Evolutionary conservation across 2,888 invertebrate genomes (phyloP).

Genomic region (Ctenicera cuprea): DNA sequence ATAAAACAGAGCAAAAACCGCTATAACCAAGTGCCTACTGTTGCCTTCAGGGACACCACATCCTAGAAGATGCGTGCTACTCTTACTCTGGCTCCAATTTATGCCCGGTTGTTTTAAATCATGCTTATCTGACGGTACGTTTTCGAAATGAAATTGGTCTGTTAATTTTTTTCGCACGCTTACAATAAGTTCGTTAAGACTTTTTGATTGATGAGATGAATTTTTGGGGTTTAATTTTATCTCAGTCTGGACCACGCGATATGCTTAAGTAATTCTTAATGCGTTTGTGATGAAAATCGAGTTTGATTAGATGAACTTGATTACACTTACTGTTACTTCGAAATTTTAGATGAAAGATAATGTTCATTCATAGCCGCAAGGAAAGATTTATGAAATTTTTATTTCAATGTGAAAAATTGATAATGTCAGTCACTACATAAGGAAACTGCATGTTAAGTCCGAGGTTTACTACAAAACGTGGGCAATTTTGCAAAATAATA

Average conservation of each 20-base stretch:
- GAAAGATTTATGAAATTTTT: not conserved
- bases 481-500: too few relatives aligned
- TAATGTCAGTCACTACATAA: not conserved
- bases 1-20: slow-evolving; percentile 59
- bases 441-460: too few relatives aligned
- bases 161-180: slow-evolving; percentile 44
- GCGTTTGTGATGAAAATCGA: slow-evolving; percentile 9
- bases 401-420: not conserved
- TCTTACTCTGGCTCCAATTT: slow-evolving; percentile 47
- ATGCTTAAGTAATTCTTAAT: slow-evolving; percentile 1
- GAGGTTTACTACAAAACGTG: too few relatives aligned
- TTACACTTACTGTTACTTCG: slow-evolving; percentile 6
- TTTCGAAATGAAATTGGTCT: slow-evolving; percentile 39
- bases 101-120: slow-evolving; percentile 40
- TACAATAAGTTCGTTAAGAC: slow-evolving; percentile 36
- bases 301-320: slow-evolving; percentile 17
- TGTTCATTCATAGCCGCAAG: not conserved
- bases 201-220: slow-evolving; percentile 22
- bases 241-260: not conserved
- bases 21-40: slow-evolving; percentile 56
- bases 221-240: slow-evolving; percentile 13
- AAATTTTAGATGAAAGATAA: slow-evolving; percentile 19
- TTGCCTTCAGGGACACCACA: slow-evolving; percentile 52
- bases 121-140: slow-evolving; percentile 49
- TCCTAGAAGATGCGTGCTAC: slow-evolving; percentile 53